phyloP scores from a whole-genome alignment of 2,113 vertebrate species.

The Tenebrosternarchus preto region DNA sequence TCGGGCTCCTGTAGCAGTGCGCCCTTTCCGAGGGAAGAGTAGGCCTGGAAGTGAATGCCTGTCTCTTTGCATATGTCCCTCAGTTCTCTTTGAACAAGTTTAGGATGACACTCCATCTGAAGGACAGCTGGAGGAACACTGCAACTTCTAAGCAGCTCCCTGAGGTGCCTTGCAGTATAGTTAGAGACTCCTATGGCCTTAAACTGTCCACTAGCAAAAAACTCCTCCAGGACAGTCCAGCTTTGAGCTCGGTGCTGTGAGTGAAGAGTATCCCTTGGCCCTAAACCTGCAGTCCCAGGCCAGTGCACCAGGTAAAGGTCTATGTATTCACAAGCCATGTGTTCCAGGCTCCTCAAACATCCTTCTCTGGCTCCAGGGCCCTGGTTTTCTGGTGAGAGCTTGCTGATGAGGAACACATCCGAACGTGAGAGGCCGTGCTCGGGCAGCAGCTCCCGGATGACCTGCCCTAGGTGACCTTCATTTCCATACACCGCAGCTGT shows the following conservation, averaged over 20 bases:
- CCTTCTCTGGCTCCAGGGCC: constrained; percentile 54
- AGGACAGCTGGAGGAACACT: constrained; percentile 62
- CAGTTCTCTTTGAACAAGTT: constrained; percentile 59
- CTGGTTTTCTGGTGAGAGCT: constrained; percentile 62
- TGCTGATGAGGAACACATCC: constrained; percentile 71
- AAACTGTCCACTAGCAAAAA: constrained; percentile 55
- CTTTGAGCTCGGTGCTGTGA: constrained; percentile 47
- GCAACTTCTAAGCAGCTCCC: constrained; percentile 57
- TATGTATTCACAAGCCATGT: constrained; percentile 60
- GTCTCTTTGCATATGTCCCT: constrained; percentile 57
- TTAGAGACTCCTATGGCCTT: constrained; percentile 71
- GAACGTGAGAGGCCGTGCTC: constrained; percentile 56
- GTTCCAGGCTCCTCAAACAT: constrained; percentile 58
- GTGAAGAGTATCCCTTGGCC: constrained; percentile 56
- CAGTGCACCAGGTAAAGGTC: constrained; percentile 73
- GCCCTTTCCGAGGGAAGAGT: no score
- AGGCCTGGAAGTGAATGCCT: no score
- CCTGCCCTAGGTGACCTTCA: constrained; percentile 59
- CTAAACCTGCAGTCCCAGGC: constrained; percentile 64
- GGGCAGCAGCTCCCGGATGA: constrained; percentile 61
- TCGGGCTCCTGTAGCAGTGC: constrained; percentile 52
- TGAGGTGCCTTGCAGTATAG: constrained; percentile 63
- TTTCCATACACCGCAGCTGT: constrained; percentile 67
- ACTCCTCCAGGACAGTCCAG: constrained; percentile 65
- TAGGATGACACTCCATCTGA: constrained; percentile 68